phyloP scores from a whole-genome alignment of 1,140 invertebrate genomes.

The Gryon sp. region DNA sequence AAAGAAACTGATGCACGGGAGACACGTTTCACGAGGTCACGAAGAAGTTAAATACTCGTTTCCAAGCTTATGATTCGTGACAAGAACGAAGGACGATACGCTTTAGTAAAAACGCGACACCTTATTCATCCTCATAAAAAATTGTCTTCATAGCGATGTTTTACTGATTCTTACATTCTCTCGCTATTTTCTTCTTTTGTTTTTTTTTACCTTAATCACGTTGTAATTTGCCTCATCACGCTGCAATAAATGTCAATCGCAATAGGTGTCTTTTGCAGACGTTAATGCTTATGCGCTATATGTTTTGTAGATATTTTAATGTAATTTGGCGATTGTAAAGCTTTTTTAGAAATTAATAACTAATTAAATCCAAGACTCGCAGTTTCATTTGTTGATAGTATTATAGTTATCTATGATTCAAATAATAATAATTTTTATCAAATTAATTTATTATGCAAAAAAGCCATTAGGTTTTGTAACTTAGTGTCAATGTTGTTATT shows the following conservation, averaged over 20 bases:
- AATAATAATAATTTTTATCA: too few species aligned
- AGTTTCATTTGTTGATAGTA: background rate
- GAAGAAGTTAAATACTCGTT: constrained; percentile 60
- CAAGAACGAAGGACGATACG: constrained; percentile 60
- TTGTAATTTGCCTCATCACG: constrained; percentile 46
- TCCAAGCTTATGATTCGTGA: constrained; percentile 57
- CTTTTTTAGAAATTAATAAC: constrained; percentile 13
- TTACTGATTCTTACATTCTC: constrained; percentile 45
- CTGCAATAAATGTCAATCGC: constrained; percentile 36
- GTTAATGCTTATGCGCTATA: constrained; percentile 9
- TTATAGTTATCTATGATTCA: too few species aligned
- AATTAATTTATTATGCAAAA: too few species aligned
- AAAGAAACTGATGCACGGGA: constrained; percentile 34
- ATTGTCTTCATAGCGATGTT: constrained; percentile 36
- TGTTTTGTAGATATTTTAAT: constrained; percentile 16
- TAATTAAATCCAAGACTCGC: constrained; percentile 9
- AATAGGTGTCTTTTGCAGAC: constrained; percentile 20
- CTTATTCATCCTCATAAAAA: constrained; percentile 51
- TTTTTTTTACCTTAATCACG: background rate
- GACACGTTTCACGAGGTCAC: constrained; percentile 59
- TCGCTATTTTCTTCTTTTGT: constrained; percentile 10
- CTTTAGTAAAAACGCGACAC: constrained; percentile 59
- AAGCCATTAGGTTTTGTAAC: too few species aligned
- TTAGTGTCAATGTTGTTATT: too few species aligned
- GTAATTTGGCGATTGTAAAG: constrained; percentile 1